Conservation (phyloP, 2,113 vertebrate genomes). For the Nasalis larvatus region DNA sequence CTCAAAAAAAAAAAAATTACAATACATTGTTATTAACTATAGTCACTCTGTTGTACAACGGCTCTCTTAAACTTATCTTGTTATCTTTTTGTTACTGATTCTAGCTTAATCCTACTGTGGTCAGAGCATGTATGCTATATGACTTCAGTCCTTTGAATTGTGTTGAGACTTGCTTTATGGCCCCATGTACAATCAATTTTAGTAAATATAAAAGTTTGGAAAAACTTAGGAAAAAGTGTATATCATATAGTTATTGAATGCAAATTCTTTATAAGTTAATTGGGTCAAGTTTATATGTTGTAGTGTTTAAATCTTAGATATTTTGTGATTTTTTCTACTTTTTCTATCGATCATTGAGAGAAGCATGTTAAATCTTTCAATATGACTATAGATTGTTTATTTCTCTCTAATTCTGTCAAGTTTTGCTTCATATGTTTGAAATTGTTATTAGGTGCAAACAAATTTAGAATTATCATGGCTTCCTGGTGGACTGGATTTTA, state of each 20-base stretch:
- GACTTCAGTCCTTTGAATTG: neutral
- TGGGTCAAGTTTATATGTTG: neutral
- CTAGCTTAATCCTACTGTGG: neutral
- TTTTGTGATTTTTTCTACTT: neutral
- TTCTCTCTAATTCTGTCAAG: conserved; percentile 25
- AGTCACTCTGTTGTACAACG: neutral
- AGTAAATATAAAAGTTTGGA: neutral
- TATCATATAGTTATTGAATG: neutral
- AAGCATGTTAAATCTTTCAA: neutral
- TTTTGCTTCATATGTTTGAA: conserved; percentile 29
- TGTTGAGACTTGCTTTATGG: neutral
- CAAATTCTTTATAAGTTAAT: conserved; percentile 1
- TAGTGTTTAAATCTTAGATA: neutral
- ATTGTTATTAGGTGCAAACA: neutral
- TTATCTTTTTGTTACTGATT: neutral
- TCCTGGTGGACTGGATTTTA: neutral
- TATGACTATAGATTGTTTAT: neutral
- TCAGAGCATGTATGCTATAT: neutral
- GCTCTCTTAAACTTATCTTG: neutral
- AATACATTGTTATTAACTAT: neutral
- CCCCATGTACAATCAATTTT: neutral
- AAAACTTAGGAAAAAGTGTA: neutral
- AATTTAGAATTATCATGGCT: neutral
- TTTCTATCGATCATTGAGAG: neutral
- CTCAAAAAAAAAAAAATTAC: too few species aligned